Base-by-base conservation (phyloP, 2,113 vertebrate genomes). In the Dissostichus mawsoni region DNA sequence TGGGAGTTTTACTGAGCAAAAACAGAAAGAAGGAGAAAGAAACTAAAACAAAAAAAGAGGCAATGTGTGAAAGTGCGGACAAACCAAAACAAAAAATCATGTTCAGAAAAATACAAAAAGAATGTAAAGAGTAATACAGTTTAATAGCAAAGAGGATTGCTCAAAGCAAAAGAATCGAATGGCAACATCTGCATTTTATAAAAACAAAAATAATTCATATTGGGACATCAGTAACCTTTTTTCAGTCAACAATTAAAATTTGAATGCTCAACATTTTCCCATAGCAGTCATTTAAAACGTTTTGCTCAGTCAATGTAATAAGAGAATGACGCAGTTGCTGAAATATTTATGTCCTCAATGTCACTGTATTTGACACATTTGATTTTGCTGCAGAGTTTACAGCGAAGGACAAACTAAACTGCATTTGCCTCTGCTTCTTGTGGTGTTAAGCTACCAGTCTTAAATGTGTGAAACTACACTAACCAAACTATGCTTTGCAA, bases 21-120 rank as follows among this genome's bases (percentile, higher is more conserved):
- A 92, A 85, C 75, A 89, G 90, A 85, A 90, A 71, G 68, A 25
- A 62, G 67, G 80, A 67, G 80, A 58, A 81, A 84, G 76, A 67
- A 78, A 58, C 13, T 61, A 81, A 78, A 76, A 64, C 25, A 81
- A 89, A 90, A 85, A 87, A 87, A 83, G 56, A 83, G 84, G 74
- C 83, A 84, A 91, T 87, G 69, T 89, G 79, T 87, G 82, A 95
- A 96, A 82, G 93, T 97, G 95, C 97, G 96, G 95, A 96, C 95
- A 97, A 88, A 94, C 94, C 36, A 92, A 89, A 95, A 95, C 94
- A 94, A 41, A 5, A 95, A 93, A 87, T 94, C 87, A 90, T 86
- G 90, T 95, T 95, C 74, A 92, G 96, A 95, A 58, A 95, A 95
- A 94, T 95, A 95, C 33, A 84, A 87, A 96, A 93, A 90, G 86